These are phyloP conservation scores for Cottoperca gobio DNA, from an alignment of 2,797 vertebrate genomes.

Conservation along the genomic window DNA sequence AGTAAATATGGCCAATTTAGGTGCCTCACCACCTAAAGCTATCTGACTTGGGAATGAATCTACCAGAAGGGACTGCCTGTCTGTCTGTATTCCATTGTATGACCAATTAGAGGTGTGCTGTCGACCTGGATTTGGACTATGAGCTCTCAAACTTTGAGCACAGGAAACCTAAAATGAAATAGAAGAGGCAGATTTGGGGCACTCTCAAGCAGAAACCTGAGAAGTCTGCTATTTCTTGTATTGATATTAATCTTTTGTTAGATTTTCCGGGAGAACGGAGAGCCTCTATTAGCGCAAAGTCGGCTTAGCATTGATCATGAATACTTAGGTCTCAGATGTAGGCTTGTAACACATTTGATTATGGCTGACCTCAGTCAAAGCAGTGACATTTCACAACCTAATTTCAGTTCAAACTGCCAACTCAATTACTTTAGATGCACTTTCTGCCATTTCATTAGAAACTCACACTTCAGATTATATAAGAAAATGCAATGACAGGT, in stretches of 20 bases:
- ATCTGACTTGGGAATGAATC: conserved; percentile 27
- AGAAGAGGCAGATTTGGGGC: too few species aligned
- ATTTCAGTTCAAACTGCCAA: neutral
- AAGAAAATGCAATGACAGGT: conserved; percentile 24
- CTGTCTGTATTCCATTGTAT: conserved; percentile 32
- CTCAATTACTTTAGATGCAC: neutral
- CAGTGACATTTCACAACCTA: neutral
- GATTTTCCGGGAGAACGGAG: conserved; percentile 6
- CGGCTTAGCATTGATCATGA: neutral
- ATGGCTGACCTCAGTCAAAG: neutral
- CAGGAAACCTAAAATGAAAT: conserved; percentile 31
- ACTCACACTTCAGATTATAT: neutral
- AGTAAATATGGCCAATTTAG: conserved; percentile 8
- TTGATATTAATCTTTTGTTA: conserved; percentile 38
- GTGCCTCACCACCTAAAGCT: conserved; percentile 15
- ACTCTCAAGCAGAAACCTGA: too few species aligned
- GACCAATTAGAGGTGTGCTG: conserved; percentile 52
- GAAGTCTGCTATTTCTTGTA: neutral
- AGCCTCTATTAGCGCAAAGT: neutral
- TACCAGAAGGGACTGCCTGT: conserved; percentile 12
- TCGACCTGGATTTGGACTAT: conserved; percentile 44
- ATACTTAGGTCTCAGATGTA: neutral
- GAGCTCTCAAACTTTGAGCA: conserved; percentile 29
- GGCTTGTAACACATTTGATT: conserved; percentile 1
- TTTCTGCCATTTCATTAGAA: conserved; percentile 1